Conservation (phyloP, 2,113 vertebrate species). For the Columbina picui region DNA sequence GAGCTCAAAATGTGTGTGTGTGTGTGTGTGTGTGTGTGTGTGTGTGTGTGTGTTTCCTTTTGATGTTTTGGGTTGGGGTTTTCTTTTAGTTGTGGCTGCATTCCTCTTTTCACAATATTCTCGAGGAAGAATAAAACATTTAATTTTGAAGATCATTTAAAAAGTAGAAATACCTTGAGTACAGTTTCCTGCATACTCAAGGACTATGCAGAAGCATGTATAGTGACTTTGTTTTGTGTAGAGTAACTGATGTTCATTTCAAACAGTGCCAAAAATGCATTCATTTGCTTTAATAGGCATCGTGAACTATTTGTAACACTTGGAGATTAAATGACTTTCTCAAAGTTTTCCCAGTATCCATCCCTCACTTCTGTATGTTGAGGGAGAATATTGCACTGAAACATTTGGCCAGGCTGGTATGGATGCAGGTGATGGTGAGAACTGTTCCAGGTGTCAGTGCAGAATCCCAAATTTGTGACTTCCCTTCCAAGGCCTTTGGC, state of each 20-base stretch:
- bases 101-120: background rate
- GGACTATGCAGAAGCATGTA: background rate
- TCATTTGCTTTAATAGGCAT: background rate
- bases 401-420: background rate
- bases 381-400: background rate
- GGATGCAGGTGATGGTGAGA: background rate
- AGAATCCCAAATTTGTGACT: background rate
- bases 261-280: background rate
- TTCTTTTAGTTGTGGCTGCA: background rate
- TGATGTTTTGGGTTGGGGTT: background rate
- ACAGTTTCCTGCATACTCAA: background rate
- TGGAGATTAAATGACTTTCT: background rate
- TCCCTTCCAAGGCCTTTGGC: accelerated
- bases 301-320: background rate
- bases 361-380: background rate
- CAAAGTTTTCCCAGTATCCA: background rate
- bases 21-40: background rate
- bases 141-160: background rate
- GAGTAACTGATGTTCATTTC: background rate
- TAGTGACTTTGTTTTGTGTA: background rate
- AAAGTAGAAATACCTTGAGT: background rate
- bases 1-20: background rate
- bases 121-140: background rate
- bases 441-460: background rate
- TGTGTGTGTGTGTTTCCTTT: background rate